These are phyloP conservation scores for Scytalopus superciliaris DNA, from an alignment of 2,113 vertebrate species.

Conservation along the genomic window DNA sequence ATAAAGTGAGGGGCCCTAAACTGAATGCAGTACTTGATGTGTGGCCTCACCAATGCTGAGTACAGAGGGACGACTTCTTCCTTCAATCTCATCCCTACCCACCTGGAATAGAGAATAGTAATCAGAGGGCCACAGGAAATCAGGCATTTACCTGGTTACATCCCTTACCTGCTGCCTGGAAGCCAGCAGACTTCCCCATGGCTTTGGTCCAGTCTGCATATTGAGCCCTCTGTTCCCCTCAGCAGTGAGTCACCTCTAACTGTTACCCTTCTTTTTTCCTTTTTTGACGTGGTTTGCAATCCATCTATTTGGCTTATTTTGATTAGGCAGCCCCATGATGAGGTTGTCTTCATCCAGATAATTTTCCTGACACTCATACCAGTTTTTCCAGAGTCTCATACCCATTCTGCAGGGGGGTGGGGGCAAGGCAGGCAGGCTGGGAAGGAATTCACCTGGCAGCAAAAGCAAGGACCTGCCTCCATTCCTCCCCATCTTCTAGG, in stretches of 20 bases:
- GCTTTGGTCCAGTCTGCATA: background rate
- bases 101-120: background rate
- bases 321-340: background rate
- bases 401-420: background rate
- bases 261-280: background rate
- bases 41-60: no score
- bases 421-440: background rate
- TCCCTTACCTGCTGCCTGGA: background rate
- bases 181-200: background rate
- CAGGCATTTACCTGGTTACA: background rate
- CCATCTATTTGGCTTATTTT: background rate
- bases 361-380: background rate
- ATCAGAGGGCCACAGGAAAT: background rate
- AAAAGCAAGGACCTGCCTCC: background rate
- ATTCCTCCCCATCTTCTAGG: background rate
- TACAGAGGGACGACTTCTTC: background rate
- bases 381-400: background rate
- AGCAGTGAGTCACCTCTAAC: background rate
- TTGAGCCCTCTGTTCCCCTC: background rate
- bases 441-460: background rate
- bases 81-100: background rate
- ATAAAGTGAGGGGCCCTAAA: no score
- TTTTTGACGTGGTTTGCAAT: background rate
- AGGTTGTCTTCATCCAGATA: background rate
- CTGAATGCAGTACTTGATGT: no score